phyloP scores from a whole-genome alignment of 2,113 vertebrate genomes.

The Lanius collurio region DNA sequence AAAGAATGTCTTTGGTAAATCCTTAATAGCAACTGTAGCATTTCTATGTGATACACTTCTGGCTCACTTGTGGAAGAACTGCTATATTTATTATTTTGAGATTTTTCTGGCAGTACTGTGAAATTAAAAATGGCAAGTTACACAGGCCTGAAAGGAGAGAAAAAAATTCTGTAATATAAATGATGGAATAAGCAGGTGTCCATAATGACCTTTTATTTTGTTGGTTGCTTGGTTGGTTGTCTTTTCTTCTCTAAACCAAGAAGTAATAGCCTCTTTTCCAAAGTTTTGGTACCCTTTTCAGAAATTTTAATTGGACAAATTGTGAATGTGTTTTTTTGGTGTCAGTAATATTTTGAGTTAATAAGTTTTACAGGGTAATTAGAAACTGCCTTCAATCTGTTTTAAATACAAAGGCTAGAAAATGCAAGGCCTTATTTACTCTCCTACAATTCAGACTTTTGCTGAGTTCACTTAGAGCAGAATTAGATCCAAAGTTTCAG shows the following conservation, averaged over 20 bases:
- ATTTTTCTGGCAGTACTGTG: background rate
- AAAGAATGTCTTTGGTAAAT: slow-evolving; percentile 29
- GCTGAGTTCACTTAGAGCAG: background rate
- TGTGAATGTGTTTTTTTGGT: background rate
- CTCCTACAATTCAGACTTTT: background rate
- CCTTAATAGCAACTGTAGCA: background rate
- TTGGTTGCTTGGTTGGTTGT: background rate
- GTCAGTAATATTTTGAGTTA: background rate
- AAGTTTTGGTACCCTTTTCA: background rate
- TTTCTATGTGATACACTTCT: background rate
- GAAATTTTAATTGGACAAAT: background rate
- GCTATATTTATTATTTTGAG: background rate
- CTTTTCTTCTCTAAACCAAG: background rate
- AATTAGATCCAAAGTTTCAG: background rate
- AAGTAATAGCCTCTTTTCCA: background rate
- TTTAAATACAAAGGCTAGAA: background rate
- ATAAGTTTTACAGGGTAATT: background rate
- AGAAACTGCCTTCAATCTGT: background rate
- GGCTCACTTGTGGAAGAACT: background rate
- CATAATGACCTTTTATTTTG: background rate
- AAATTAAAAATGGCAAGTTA: background rate
- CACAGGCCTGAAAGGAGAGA: background rate
- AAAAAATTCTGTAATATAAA: background rate
- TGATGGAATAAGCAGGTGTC: background rate
- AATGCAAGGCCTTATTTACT: background rate